Base-by-base conservation (phyloP, 2,113 vertebrate species). In the Dicaeum eximium region DNA sequence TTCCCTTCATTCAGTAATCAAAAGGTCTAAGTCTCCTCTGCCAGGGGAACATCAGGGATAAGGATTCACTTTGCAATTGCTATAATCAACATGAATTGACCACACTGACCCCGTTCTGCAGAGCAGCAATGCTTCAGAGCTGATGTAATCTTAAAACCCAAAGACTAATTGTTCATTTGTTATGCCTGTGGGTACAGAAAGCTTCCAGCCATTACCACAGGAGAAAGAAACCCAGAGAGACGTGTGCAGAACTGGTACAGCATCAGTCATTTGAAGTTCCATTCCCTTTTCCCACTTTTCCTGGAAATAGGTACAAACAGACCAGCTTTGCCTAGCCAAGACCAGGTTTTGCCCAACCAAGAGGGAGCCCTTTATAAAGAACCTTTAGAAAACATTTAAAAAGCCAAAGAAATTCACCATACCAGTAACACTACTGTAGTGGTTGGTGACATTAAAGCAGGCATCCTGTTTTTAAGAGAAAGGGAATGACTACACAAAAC, bases 141-240 rank as follows among this genome's bases (percentile, higher is more conserved):
- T 92, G 67, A 93, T 72, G 78, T 67, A 65, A 91, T 88, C 54
- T 84, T 53, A 62, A 81, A 88, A 93, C 48, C 40, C 71, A 60
- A 88, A 77, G 38, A 33, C 51, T 82, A 88, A 47, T 90, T 95
- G 74, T 87, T 90, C 65, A 62, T 88, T 90, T 88, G 38, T 86
- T 86, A 66, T 73, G 85, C 67, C 71, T 73, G 56, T 74, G 75
- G 75, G 77, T 74, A 78, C 42, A 90, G 74, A 83, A 88, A 70
- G 42, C 44, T 71, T 90, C 42, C 47, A 56, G 4, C 40, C 54
- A 15, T 73, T 69, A 62, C 71, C 88, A 70, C 70, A 73, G 66
- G 38, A 91, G 54, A 77, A 61, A 78, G 47, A 86, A 94, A 88
- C 10, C 30, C 48, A 61, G 1, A 74, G 57, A 79, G 28, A 44